Percentiles rank a stretch among this genome's conserved stretches.
phyloP scores from a whole-genome alignment of 1,140 invertebrate species.

The Cotesia chilonis region DNA sequence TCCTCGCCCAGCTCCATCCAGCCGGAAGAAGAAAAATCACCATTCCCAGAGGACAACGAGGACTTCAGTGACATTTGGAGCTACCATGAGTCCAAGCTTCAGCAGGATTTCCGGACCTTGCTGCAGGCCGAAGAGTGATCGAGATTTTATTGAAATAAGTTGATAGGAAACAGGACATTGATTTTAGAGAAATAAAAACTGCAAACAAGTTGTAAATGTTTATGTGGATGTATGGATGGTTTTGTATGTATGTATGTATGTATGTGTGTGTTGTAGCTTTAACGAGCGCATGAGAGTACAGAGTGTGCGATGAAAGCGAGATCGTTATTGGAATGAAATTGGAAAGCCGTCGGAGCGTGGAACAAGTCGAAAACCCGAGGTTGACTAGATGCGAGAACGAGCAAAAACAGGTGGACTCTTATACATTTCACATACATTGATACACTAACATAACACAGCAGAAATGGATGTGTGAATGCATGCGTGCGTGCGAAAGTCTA shows the following conservation, averaged over 20 bases:
- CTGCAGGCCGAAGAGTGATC: constrained; percentile 61
- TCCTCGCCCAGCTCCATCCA: constrained; percentile 61
- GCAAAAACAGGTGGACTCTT: constrained; percentile 24
- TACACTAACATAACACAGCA: too few relatives aligned
- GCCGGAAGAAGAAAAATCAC: constrained; percentile 46
- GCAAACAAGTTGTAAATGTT: neutral
- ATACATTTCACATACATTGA: neutral
- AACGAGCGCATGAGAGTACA: neutral
- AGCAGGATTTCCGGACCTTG: constrained; percentile 61
- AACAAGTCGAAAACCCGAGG: constrained; percentile 27
- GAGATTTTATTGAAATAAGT: neutral
- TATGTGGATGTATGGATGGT: neutral
- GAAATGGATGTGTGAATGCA: too few relatives aligned
- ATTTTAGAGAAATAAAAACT: too few relatives aligned
- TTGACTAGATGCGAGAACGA: constrained; percentile 26
- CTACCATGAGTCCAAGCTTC: constrained; percentile 61
- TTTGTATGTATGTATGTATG: neutral
- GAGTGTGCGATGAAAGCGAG: constrained; percentile 5
- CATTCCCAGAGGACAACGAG: constrained; percentile 46
- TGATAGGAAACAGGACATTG: neutral
- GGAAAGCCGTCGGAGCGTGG: constrained; percentile 24
- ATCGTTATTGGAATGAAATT: constrained; percentile 25
- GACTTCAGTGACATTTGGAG: constrained; percentile 63
- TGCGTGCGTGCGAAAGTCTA: constrained; percentile 1
- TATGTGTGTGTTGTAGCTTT: neutral